A percentile compares a stretch with the other conserved stretches of the same genome.
These are phyloP conservation scores for Reticulitermes speratus DNA, from an alignment of 1,140 invertebrate genomes.

Conservation along the genomic window DNA sequence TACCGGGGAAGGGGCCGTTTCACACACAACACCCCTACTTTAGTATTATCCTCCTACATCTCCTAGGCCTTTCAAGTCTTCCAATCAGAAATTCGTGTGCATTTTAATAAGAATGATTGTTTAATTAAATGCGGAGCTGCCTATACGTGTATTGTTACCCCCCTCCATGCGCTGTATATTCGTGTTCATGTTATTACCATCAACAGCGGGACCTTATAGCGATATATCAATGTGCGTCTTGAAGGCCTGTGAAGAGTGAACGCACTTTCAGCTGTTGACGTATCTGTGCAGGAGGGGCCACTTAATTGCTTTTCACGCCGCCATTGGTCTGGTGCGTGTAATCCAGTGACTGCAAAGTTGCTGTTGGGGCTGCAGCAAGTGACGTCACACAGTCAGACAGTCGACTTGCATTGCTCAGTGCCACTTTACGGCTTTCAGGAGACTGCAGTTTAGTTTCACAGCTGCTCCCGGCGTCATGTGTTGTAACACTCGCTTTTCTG, in stretches of 20 bases:
- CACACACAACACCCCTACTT: no score
- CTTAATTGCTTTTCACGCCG: not conserved
- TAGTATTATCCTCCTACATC: no score
- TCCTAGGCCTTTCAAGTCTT: no score
- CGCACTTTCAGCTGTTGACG: not conserved
- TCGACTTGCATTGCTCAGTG: not conserved
- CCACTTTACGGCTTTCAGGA: not conserved
- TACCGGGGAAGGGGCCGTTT: no score
- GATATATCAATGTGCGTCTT: no score
- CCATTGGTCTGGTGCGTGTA: not conserved
- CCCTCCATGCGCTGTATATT: no score
- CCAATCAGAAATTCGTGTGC: no score
- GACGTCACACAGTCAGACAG: not conserved
- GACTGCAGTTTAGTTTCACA: not conserved
- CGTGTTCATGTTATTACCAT: no score
- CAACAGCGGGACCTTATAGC: no score
- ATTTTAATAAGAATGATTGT: no score
- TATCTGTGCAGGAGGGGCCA: not conserved
- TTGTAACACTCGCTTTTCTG: not conserved
- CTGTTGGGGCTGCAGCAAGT: not conserved
- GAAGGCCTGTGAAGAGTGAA: not conserved
- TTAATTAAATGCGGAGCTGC: no score
- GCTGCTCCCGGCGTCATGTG: not conserved
- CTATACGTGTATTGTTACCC: no score
- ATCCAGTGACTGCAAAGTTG: not conserved